Evolutionary conservation across 2,888 invertebrate genomes (phyloP), one percentile per base, ranked within the genome.

Genomic region (Trissoscelio sp.): DNA sequence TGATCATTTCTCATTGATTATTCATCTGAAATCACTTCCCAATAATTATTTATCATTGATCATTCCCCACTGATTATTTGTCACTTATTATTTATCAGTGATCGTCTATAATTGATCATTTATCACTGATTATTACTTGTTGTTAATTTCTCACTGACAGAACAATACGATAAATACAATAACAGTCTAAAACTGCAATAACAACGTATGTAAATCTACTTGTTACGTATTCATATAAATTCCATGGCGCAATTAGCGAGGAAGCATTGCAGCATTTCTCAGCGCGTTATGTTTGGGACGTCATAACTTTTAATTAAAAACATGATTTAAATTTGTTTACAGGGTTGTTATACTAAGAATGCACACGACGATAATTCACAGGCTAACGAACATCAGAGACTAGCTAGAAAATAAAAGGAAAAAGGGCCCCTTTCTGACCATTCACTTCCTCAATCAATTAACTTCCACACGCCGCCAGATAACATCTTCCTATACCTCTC

Each of bases 361-460:
- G 24, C 18, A n/a, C 48, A 20, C 34, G 28, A 57, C 37, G 42
- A 57, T 46, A 48, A 57, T 46, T 58, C 37, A 58, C 22, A 18
- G 46, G 9, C 22, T 48, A 48, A 34, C 53, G 46, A 70, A 31
- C 20, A 3, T 18, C 53, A 31, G 3, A 24, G 22, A 14, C 5
- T 11, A 11, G 12, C 11, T 37, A 14, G 16, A 64, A 48, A n/a
- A 34, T 22, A 18, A 39, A 24, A 37, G 18, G 12, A 7, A 37
- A 58, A 70, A 58, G 37, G 18, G 18, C 31, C 7, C 34, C 39
- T 48, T 51, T 39, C 53, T 9, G 44, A 28, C 57, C 42, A 22
- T 20, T 34, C 74, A 18, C 66, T 66, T 74, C 66, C 66, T 58
- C 66, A 66, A 74, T 74, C 74, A 74, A 66, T 74, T 74, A 74